These are phyloP conservation scores for Antechinus stuartii DNA, from an alignment of 2,113 vertebrate species.

Conservation along the genomic window DNA sequence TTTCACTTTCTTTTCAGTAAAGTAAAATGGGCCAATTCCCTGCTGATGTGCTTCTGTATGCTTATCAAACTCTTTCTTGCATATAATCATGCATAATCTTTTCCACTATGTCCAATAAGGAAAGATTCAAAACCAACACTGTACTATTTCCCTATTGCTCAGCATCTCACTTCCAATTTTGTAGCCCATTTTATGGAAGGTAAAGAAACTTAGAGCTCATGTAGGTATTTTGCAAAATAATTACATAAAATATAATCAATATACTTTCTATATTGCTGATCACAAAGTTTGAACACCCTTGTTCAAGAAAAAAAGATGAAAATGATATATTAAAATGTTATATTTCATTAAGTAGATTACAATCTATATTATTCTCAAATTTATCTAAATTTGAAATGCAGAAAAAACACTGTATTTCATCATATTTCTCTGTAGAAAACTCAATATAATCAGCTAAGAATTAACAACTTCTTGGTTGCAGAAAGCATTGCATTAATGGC, in stretches of 20 bases:
- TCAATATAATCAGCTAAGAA: conserved; percentile 44
- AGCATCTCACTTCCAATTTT: not conserved
- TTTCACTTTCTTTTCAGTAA: not conserved
- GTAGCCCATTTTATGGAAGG: not conserved
- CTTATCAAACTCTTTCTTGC: not conserved
- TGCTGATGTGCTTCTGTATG: not conserved
- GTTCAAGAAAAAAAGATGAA: not conserved
- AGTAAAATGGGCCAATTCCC: not conserved
- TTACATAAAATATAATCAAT: not conserved
- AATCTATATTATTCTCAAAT: not conserved
- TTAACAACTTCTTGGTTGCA: conserved; percentile 50
- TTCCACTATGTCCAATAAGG: not conserved
- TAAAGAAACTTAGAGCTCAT: not conserved
- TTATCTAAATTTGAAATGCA: conserved; percentile 19
- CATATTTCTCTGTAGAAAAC: conserved; percentile 19
- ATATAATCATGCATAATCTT: not conserved
- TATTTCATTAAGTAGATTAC: not conserved
- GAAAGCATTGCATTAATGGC: conserved; percentile 26
- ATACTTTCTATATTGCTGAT: not conserved
- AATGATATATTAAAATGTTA: not conserved
- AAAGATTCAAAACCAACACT: not conserved
- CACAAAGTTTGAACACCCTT: not conserved
- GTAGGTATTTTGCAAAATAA: not conserved
- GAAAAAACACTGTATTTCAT: not conserved
- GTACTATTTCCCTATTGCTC: not conserved